Base-by-base conservation (phyloP, 2,797 vertebrate genomes). In the Leptoclinus maculatus region DNA sequence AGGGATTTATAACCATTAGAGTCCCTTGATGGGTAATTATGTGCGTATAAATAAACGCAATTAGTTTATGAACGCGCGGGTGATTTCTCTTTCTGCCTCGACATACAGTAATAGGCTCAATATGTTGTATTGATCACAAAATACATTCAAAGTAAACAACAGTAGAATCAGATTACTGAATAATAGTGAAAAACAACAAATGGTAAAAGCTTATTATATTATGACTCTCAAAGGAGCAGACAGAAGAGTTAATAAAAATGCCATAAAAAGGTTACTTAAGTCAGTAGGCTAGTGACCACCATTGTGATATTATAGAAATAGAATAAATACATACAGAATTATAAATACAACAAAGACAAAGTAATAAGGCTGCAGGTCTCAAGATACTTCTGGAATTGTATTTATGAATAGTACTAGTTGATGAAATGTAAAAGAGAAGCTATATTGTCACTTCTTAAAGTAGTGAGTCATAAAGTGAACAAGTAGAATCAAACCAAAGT, bases 11-110 rank as follows among this genome's bases (percentile, higher is more conserved):
- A 87, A 82, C 79, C 84, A 84, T 83, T 82, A 57, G 3, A 75
- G 80, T 80, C 83, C 79, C 84, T 71, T 72, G 83, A 90, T 86
- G 81, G 78, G 83, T 80, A 83, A 92, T 93, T 88, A 91, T 74
- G 76, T 56, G 76, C 78, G 25, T 67, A 69, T 77, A 89, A 87
- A 86, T 89, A 87, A 83, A 87, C 34, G 64, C 78, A 73, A 83
- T 90, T 78, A 75, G 74, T 88, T 86, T 27, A 66, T 27, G 66
- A 68, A 80, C 54, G 73, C 78, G 23, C 32, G n/a, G 21, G 39
- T 75, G 49, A 34, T 36, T 54, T 47, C 69, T 66, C 47, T 60
- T 27, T 77, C 39, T 71, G 47, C 12, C n/a, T 69, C 38, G 54
- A 13, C 36, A 4, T 19, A 2, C 62, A 36, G 16, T 36, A 34